Evolutionary conservation across 2,888 invertebrate species (phyloP), one percentile per base, ranked within the genome.

Genomic region (Spisula subtruncata): DNA sequence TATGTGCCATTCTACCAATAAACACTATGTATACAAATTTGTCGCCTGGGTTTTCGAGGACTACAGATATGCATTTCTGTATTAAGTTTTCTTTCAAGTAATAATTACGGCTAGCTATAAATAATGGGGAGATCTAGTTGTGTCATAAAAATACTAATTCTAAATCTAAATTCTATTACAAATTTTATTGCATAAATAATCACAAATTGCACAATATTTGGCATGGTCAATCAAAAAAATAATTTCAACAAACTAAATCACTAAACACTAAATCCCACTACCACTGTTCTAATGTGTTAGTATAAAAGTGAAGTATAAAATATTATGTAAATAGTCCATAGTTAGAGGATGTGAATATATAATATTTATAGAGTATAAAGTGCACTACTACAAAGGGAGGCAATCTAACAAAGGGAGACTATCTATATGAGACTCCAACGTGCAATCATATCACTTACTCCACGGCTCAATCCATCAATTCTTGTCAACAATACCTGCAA

Each of bases 371-470:
- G 0, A 60, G 20, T n/a, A 66, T 66, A 83, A 12, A 83, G 79
- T 32, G 79, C 79, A 80, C 0, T 60, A 71, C 29, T 20, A 83
- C 51, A 60, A 46, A 83, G 79, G 79, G 83, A 35, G 41, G 79
- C 79, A 80, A 4, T 60, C 51, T 46, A n/a, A 83, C 51, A 60
- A 46, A 83, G 79, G 79, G 83, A 56, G 71, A 56, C 81, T 41
- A 56, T 80, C 80, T 84, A 89, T 18, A 85, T 81, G 41, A 89
- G 54, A 75, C 86, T 89, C 90, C 91, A 90, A 48, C 89, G 90
- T 89, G 93, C 89, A 89, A 91, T 82, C 91, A 93, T 92, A 71
- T 94, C 94, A 86, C 92, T 91, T 83, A 94, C 90, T 85, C 94
- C 94, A 54, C 92, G 89, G 48, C 85, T 81, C 32, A 94, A 83